These are phyloP conservation scores for Eupithecia subfuscata DNA, from an alignment of 2,888 invertebrate species.

Conservation along the genomic window DNA sequence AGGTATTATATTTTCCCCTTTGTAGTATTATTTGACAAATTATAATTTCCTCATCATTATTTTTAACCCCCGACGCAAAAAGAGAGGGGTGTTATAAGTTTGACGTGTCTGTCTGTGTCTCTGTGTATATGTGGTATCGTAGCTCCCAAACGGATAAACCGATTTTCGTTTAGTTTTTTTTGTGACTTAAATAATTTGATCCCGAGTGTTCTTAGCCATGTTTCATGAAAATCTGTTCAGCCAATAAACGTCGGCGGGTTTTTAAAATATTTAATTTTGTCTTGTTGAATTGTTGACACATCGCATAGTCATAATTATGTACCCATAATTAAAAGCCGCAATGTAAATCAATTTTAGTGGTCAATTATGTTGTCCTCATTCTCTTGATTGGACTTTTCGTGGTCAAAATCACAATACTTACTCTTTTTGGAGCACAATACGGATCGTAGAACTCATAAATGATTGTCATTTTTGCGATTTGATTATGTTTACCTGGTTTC, in stretches of 20 bases:
- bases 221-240: no score
- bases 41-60: not conserved
- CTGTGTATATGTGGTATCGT: no score
- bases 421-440: not conserved
- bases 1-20: slow-evolving; percentile 14
- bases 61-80: no score
- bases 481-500: no score
- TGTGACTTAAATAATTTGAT: no score
- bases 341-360: slow-evolving; percentile 1
- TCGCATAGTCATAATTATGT: not conserved
- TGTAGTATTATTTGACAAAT: not conserved
- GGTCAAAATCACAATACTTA: not conserved
- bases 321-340: not conserved
- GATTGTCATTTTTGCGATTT: not conserved
- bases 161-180: no score
- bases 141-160: no score
- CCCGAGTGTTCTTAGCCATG: no score
- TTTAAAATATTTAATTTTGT: no score
- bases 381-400: not conserved
- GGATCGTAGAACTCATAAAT: not conserved
- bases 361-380: not conserved
- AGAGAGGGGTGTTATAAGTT: no score
- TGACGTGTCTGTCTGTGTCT: no score
- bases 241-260: no score
- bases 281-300: not conserved